These are phyloP conservation scores for Capreolus pygargus DNA, from an alignment of 2,113 vertebrate species.

Conservation along the genomic window DNA sequence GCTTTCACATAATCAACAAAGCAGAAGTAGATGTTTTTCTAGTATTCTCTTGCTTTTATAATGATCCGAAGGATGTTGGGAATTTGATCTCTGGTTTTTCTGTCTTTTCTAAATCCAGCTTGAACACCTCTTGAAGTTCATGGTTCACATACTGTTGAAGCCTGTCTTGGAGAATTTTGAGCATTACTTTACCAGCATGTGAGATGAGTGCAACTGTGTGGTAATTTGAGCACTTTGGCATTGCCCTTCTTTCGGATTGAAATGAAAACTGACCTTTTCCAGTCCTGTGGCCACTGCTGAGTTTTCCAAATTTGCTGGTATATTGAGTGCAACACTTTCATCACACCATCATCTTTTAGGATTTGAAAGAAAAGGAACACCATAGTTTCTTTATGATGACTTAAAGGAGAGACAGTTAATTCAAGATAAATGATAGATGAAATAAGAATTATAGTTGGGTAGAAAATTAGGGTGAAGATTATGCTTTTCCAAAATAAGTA, in stretches of 20 bases:
- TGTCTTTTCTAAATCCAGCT: background rate
- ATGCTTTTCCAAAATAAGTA: background rate
- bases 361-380: background rate
- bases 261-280: background rate
- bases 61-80: background rate
- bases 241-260: background rate
- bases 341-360: background rate
- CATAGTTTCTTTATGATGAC: background rate
- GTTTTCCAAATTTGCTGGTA: background rate
- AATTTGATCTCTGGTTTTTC: background rate
- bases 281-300: background rate
- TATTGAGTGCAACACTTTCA: background rate
- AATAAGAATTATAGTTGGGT: background rate
- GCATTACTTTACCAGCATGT: background rate
- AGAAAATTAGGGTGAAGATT: background rate
- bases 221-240: background rate
- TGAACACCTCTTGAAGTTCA: background rate
- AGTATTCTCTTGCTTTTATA: background rate
- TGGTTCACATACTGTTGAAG: background rate
- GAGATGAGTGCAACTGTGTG: background rate
- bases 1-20: rapidly evolving
- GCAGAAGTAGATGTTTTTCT: background rate
- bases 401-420: background rate
- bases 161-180: background rate
- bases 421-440: background rate